A percentile compares a stretch with the other conserved stretches of the same genome.
These are phyloP conservation scores for Calameuta filiformis DNA, from an alignment of 2,888 invertebrate species.

Conservation along the genomic window DNA sequence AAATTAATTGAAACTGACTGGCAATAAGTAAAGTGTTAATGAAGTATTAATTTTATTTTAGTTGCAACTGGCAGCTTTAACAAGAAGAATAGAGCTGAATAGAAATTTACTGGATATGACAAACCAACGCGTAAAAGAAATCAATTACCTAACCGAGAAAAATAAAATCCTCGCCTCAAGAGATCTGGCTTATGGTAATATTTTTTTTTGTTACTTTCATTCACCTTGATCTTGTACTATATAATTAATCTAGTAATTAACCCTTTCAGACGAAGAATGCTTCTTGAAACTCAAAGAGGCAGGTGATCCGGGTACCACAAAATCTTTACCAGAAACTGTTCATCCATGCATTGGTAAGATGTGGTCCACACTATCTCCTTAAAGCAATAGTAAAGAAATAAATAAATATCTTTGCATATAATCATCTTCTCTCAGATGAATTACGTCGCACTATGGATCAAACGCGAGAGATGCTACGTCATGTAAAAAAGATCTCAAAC, in stretches of 20 bases:
- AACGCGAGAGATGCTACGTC: conserved; percentile 31
- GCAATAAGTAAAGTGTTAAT: not conserved
- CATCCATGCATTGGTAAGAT: conserved; percentile 33
- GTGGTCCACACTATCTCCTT: not conserved
- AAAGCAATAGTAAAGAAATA: not conserved
- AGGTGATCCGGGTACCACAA: conserved; percentile 5
- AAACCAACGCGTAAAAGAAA: conserved; percentile 66
- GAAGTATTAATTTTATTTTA: conserved; percentile 11
- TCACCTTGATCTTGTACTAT: not conserved
- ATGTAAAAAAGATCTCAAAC: conserved; percentile 34
- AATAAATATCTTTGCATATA: not conserved
- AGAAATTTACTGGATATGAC: conserved; percentile 67
- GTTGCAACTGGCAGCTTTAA: conserved; percentile 65
- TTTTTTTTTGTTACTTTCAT: not conserved
- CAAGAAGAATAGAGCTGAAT: conserved; percentile 67
- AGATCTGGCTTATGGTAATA: conserved; percentile 30
- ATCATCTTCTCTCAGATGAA: conserved; percentile 23
- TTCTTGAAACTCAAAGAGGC: conserved; percentile 17
- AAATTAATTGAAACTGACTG: too few species aligned
- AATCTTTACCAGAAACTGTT: conserved; percentile 10
- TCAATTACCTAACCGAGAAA: conserved; percentile 67
- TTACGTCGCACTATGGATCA: conserved; percentile 30
- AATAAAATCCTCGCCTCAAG: conserved; percentile 24
- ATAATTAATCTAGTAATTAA: not conserved
- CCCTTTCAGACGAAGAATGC: conserved; percentile 22